Evolutionary conservation across 1,140 invertebrate genomes (phyloP), one percentile per base, ranked within the genome.

Genomic region (Aphelinus certus): DNA sequence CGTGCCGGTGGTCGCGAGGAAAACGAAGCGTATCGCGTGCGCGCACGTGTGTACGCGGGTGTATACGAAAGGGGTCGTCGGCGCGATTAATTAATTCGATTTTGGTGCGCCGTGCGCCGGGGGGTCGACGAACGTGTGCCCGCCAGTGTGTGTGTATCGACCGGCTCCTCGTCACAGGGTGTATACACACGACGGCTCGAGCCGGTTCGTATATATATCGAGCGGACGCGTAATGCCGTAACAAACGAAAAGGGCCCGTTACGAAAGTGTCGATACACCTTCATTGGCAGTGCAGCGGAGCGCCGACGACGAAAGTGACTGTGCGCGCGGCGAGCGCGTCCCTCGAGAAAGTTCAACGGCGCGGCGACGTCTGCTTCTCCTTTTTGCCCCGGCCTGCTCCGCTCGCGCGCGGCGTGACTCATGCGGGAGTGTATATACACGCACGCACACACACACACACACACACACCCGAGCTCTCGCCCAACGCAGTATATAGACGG

Each of bases 301-400:
- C 26, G 26, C 26, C 26, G 26, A 26, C 26, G 26, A 26, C 26
- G 26, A 26, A 26, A 26, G 26, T 26, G 26, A 26, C 26, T 26
- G 26, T 26, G 26, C 26, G 10, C 49, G 45, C 64, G 7, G n/a
- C 7, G 72, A 43, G 51, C 43, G 2, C 9, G 46, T 55, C 64
- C 62, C 56, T 73, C 64, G 72, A 73, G 64, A 73, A 73, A 73
- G 65, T 68, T 73, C 57, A 73, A 62, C 72, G 57, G 61, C 65
- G 5, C 46, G 45, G 47, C 9, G 45, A 53, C 70, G 3, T n/a
- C 10, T 10, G 10, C 3, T 6, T 73, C 43, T 26, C 26, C 49
- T 49, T 73, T 26, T 26, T 73, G 3, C 66, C 9, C 42, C 49
- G 43, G 55, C 10, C 64, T 73, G 51, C 48, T 68, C 42, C 51